These are phyloP conservation scores for rat (Rattus norvegicus) DNA, from an alignment of 2,113 vertebrate species.

Conservation along the genomic window GRCr8 NC_086020.1:155964001-155964500, in stretches of 20 bases:
- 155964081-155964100: not conserved
- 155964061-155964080: not conserved
- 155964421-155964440: not conserved
- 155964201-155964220: not conserved
- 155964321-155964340: slow-evolving; percentile 22
- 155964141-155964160: not conserved
- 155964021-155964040: not conserved
- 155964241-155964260: not conserved
- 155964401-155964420: not conserved
- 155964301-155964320: not conserved
- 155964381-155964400: slow-evolving; percentile 1
- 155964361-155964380: not conserved
- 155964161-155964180: not conserved
- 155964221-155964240: not conserved
- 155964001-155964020: too few relatives aligned
- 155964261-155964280: too few relatives aligned
- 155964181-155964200: too few relatives aligned
- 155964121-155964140: not conserved
- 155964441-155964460: not conserved
- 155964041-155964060: too few relatives aligned
- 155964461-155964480: not conserved
- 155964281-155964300: not conserved
- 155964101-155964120: too few relatives aligned
- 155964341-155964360: not conserved
- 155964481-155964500: not conserved